Base-by-base conservation (phyloP, 2,888 invertebrate genomes). In the Agapostemon virescens region DNA sequence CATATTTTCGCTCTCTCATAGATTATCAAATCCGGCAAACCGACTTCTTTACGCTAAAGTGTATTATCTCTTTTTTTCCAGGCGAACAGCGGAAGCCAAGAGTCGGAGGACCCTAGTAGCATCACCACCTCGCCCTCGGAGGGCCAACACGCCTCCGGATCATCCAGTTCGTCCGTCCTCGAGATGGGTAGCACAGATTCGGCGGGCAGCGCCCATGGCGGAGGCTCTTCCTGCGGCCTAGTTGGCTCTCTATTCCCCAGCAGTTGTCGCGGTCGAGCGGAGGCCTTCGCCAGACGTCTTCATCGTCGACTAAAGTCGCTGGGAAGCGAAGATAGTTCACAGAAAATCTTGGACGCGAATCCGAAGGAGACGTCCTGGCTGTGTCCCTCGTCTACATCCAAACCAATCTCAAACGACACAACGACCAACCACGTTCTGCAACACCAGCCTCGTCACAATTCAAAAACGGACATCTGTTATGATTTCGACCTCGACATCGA, bases 221-320 rank as follows among this genome's bases (percentile, higher is more conserved):
- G 85, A 26, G 87, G 86, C n/a, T 83, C 90, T 26, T 89, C 91
- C 15, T 92, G 92, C 74, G 91, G 91, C 52, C 80, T 92, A 20
- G 91, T 92, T 63, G 89, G 89, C 67, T 90, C 91, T 0, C 83
- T 92, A 0, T 90, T 92, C 45, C 90, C 92, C 0, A 96, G 96
- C 95, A 96, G 96, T 92, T 97, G 97, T 92, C 95, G 96, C 79
- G 96, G 96, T 79, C 95, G 96, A 75, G 97, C 97, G 76, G 97
- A 97, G 91, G 96, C 96, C 78, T 97, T 97, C 93, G 97, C 97
- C 84, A 94, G 96, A 79, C 95, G 96, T 90, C 93, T 97, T 83
- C 96, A 97, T 90, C 95, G 95, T 75, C 95, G 96, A 83, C 93
- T 97, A 87, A 95, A 95, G 87, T 95, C 96, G 84, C 94, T 97